phyloP scores from a whole-genome alignment of 1,140 invertebrate genomes.

The Orius insidiosus region DNA sequence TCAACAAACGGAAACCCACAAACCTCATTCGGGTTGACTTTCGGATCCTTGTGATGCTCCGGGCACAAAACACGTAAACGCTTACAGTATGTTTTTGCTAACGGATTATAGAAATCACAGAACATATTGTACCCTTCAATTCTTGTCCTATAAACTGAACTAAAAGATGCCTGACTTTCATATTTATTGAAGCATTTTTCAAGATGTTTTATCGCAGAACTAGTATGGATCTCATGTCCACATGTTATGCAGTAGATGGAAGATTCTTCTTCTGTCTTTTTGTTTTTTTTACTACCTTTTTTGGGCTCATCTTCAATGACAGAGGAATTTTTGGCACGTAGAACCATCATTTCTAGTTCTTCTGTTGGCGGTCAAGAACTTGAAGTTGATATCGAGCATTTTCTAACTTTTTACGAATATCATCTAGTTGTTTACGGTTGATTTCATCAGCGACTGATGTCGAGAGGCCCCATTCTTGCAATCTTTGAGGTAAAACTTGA shows the following conservation, averaged over 20 bases:
- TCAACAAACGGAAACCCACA: conserved; percentile 81
- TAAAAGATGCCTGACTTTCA: conserved; percentile 93
- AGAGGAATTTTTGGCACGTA: conserved; percentile 48
- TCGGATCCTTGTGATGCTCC: conserved; percentile 93
- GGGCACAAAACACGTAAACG: conserved; percentile 86
- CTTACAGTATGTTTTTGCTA: conserved; percentile 89
- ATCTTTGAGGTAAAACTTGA: conserved; percentile 70
- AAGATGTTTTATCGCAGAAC: conserved; percentile 82
- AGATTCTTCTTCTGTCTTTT: conserved; percentile 61
- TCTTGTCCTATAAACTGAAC: conserved; percentile 80
- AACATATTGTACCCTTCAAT: conserved; percentile 95
- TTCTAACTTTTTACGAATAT: conserved; percentile 58
- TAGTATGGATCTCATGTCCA: conserved; percentile 78
- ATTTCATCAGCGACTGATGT: conserved; percentile 71
- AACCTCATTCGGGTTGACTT: conserved; percentile 64
- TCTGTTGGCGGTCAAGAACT: conserved; percentile 57
- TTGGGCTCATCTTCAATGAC: conserved; percentile 40
- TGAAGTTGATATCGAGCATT: conserved; percentile 56
- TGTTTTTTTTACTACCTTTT: conserved; percentile 31
- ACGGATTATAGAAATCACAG: conserved; percentile 88
- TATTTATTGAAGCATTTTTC: conserved; percentile 94
- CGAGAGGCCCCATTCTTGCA: conserved; percentile 89
- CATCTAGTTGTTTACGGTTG: conserved; percentile 66
- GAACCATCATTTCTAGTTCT: conserved; percentile 64
- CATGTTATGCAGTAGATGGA: conserved; percentile 93